Evolutionary conservation across 2,113 vertebrate species (phyloP), one percentile per base, ranked within the genome.

Genomic region (Channa maculata): DNA sequence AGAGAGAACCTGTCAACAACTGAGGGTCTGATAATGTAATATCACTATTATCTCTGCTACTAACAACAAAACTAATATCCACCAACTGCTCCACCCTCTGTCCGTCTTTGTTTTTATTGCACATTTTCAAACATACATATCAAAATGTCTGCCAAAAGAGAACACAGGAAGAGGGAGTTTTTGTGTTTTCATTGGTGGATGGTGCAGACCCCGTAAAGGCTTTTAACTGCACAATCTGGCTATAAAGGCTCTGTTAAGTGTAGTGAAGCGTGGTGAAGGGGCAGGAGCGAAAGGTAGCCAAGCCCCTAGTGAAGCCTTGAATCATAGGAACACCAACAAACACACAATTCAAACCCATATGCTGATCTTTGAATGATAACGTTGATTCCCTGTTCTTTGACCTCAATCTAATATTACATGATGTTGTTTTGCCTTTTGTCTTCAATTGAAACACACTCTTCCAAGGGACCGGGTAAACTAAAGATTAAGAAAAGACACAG

Each of bases 191-290:
- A 94, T 88, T 89, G 87, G 89, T 92, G 88, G 84, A 93, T 75
- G 88, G 80, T 79, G 76, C 77, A 81, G 87, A 79, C 84, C 83
- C 82, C 34, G 80, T 95, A 92, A 95, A 95, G 84, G 62, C 71
- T 88, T 94, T 93, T 92, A 89, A 93, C 91, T 77, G 85, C 63
- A 10, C 79, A 84, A 86, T 90, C 83, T 71, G 85, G 77, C 78
- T 53, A 79, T 92, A 91, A 94, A 94, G 81, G 72, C 75, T 85
- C 77, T 83, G 92, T 93, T 91, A 93, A 93, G 82, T 87, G 88
- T 91, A 93, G 86, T 88, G 88, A 92, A 93, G 93, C 89, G 37
- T 66, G 41, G 77, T 85, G 87, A 93, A 43, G 69, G 78, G 87
- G 82, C 80, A 85, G 84, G 52, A 33, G 73, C 13, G 34, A 73